Evolutionary conservation across 2,888 invertebrate genomes (phyloP).

Genomic region (Bhutanitis thaidina): DNA sequence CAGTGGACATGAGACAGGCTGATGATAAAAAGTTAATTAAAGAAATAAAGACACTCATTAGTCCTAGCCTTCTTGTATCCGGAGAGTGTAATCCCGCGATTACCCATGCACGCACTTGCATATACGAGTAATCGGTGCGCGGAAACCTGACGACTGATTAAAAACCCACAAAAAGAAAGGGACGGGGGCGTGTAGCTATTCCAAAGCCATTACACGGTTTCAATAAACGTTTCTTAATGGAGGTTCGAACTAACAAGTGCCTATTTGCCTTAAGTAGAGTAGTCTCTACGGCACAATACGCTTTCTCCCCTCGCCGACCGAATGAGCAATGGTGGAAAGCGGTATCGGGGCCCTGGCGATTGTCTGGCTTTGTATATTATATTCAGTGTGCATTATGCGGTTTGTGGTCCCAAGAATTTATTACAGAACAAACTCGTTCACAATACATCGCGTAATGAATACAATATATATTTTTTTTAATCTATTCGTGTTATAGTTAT

Average conservation of each 20-base stretch:
- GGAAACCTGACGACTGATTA: too few relatives aligned
- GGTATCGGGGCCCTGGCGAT: background rate
- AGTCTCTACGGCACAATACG: conserved; percentile 3
- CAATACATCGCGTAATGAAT: too few relatives aligned
- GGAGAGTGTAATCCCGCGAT: too few relatives aligned
- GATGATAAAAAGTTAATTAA: too few relatives aligned
- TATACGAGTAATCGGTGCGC: too few relatives aligned
- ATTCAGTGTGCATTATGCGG: background rate
- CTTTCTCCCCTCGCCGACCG: conserved; percentile 12
- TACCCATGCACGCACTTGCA: too few relatives aligned
- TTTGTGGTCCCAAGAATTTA: background rate
- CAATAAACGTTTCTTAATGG: conserved; percentile 3
- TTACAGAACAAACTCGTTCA: background rate
- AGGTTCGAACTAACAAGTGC: conserved; percentile 1
- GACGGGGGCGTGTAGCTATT: background rate
- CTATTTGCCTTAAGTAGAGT: conserved; percentile 7
- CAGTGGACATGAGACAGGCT: too few relatives aligned
- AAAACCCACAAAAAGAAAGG: background rate
- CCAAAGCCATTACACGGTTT: background rate
- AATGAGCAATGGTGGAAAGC: conserved; percentile 17
- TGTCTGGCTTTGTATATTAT: conserved; percentile 2
- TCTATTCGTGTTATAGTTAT: too few relatives aligned
- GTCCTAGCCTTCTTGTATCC: too few relatives aligned
- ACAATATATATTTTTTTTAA: too few relatives aligned
- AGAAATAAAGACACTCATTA: too few relatives aligned